phyloP scores from a whole-genome alignment of 1,140 invertebrate genomes.

The Cyclina sinensis region DNA sequence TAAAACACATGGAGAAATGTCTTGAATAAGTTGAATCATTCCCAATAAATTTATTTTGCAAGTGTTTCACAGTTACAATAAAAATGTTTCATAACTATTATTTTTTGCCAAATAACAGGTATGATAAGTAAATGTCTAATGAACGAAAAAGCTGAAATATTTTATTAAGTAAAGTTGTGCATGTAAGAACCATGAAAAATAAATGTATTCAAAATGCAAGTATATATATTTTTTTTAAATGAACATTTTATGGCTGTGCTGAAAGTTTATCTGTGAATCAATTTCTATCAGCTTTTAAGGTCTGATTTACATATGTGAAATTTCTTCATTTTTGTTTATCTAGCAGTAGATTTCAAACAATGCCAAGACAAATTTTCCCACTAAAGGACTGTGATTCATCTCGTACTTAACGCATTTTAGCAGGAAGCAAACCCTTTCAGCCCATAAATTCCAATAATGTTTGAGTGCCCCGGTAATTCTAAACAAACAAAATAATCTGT shows the following conservation, averaged over 20 bases:
- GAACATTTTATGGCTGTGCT: no score
- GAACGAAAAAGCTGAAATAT: no score
- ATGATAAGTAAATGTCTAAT: no score
- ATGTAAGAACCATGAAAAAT: no score
- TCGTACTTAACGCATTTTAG: conserved; percentile 23
- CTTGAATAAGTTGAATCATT: no score
- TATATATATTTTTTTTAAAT: no score
- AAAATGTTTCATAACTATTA: not conserved
- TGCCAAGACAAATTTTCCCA: conserved; percentile 30
- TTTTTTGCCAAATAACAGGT: no score
- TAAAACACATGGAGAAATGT: not conserved
- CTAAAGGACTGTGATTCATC: not conserved
- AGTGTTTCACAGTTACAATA: no score
- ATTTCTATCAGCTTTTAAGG: conserved; percentile 1
- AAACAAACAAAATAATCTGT: conserved; percentile 56
- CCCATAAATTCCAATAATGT: conserved; percentile 43
- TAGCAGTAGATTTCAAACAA: conserved; percentile 11
- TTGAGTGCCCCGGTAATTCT: conserved; percentile 49
- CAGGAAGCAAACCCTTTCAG: conserved; percentile 42
- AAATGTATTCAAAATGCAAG: no score
- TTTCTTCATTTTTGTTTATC: not conserved
- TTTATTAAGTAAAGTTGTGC: no score
- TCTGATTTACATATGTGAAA: not conserved
- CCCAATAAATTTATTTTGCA: no score
- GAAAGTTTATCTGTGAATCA: not conserved